phyloP scores from a whole-genome alignment of 1,140 invertebrate species.

The Temnothorax curvispinosus region DNA sequence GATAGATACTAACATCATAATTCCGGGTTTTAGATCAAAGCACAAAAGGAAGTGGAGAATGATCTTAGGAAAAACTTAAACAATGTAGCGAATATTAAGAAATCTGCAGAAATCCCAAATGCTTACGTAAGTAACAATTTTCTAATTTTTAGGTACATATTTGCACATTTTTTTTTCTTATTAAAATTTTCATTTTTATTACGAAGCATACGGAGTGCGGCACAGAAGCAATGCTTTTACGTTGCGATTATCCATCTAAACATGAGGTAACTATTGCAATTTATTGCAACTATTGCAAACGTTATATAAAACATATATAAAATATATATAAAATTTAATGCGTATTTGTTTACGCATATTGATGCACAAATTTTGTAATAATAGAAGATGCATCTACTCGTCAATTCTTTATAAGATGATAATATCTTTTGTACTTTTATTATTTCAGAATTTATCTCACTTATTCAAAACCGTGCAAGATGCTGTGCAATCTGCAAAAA shows the following conservation, averaged over 20 bases:
- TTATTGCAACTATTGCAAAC: background rate
- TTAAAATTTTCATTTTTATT: slow-evolving; percentile 44
- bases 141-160: slow-evolving; percentile 24
- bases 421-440: slow-evolving; percentile 42
- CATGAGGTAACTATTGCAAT: slow-evolving; percentile 70
- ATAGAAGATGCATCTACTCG: background rate
- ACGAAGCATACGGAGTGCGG: slow-evolving; percentile 66
- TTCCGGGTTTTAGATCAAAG: slow-evolving; percentile 72
- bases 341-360: background rate
- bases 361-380: background rate
- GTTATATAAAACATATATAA: too few species aligned
- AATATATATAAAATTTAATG: background rate
- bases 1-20: background rate
- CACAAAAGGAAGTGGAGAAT: slow-evolving; percentile 74
- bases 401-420: background rate
- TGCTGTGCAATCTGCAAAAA: slow-evolving; percentile 74
- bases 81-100: slow-evolving; percentile 75
- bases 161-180: slow-evolving; percentile 1
- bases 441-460: slow-evolving; percentile 70
- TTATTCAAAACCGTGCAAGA: slow-evolving; percentile 77
- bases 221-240: slow-evolving; percentile 53
- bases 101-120: slow-evolving; percentile 70
- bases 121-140: slow-evolving; percentile 70
- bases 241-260: slow-evolving; percentile 59
- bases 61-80: slow-evolving; percentile 72